These are phyloP conservation scores for Drosophila kokeensis DNA, from an alignment of 2,888 invertebrate species.

Conservation along the genomic window DNA sequence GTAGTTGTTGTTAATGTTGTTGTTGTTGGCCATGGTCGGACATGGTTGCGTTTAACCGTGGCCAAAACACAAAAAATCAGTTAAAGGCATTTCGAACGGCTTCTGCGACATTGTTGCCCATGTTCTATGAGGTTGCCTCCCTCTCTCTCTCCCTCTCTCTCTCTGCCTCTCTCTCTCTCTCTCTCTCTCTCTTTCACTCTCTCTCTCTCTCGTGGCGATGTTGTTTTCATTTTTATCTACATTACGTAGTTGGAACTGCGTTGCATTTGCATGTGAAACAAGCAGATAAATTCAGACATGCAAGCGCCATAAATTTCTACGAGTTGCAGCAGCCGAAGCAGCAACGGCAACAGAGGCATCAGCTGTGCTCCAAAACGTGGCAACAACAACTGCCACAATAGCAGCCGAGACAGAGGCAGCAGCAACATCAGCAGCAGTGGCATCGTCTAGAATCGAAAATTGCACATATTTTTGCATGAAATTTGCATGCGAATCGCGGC, in stretches of 20 bases:
- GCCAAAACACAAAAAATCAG: slow-evolving; percentile 56
- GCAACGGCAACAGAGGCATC: slow-evolving; percentile 18
- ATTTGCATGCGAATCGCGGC: slow-evolving; percentile 65
- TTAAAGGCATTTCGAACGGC: slow-evolving; percentile 57
- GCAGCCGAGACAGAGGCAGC: slow-evolving; percentile 1
- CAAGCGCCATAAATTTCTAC: slow-evolving; percentile 73
- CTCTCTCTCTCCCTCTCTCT: background rate
- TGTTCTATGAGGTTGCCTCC: slow-evolving; percentile 11
- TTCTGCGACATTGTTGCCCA: slow-evolving; percentile 27
- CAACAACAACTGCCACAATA: slow-evolving; percentile 24
- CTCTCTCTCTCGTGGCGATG: slow-evolving; percentile 38
- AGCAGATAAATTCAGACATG: slow-evolving; percentile 81
- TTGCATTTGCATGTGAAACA: slow-evolving; percentile 80
- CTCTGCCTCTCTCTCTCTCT: background rate
- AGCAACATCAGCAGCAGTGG: background rate
- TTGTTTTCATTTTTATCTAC: slow-evolving; percentile 74
- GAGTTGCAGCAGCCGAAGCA: slow-evolving; percentile 24
- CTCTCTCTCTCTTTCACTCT: background rate
- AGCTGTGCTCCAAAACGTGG: slow-evolving; percentile 32
- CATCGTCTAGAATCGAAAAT: slow-evolving; percentile 77
- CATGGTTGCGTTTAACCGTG: slow-evolving; percentile 69
- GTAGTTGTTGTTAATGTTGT: slow-evolving; percentile 11
- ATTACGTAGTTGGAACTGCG: slow-evolving; percentile 66
- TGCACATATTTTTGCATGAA: slow-evolving; percentile 77
- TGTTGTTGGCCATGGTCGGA: slow-evolving; percentile 45